A percentile compares a stretch with the other conserved stretches of the same genome.
These are phyloP conservation scores for Helicoverpa assulta DNA, from an alignment of 2,888 invertebrate species.

Conservation along the genomic window DNA sequence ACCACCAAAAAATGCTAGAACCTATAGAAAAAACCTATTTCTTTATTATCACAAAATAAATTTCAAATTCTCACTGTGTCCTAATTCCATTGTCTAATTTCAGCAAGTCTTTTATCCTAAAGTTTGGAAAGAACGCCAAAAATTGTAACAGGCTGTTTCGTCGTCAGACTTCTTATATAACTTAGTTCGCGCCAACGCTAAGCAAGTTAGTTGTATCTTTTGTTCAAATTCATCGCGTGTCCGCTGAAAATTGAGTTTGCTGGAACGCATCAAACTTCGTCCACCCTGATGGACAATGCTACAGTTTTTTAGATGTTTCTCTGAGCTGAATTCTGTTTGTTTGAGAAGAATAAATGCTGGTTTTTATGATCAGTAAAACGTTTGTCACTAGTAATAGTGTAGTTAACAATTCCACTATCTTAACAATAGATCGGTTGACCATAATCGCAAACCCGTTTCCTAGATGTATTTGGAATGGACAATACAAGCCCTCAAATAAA, in stretches of 20 bases:
- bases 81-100: neutral
- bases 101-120: neutral
- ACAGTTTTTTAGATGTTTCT: slow-evolving; percentile 5
- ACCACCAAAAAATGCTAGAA: too few species aligned
- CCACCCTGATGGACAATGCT: slow-evolving; percentile 22
- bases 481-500: too few species aligned
- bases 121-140: neutral
- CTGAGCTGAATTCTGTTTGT: neutral
- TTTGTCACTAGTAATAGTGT: too few species aligned
- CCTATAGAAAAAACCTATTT: too few species aligned
- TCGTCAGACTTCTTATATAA: slow-evolving; percentile 4
- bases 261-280: slow-evolving; percentile 48
- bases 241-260: slow-evolving; percentile 53
- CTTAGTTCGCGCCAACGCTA: slow-evolving; percentile 26
- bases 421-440: too few species aligned
- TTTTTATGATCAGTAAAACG: neutral
- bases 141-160: slow-evolving; percentile 7
- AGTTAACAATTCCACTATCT: too few species aligned
- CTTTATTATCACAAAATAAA: neutral
- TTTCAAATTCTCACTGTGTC: slow-evolving; percentile 1
- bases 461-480: too few species aligned
- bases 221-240: slow-evolving; percentile 51
- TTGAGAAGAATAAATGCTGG: neutral
- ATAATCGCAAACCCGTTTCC: too few species aligned
- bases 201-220: slow-evolving; percentile 36